Conservation (phyloP, 2,888 invertebrate species). For the Lomographa bimaculata region DNA sequence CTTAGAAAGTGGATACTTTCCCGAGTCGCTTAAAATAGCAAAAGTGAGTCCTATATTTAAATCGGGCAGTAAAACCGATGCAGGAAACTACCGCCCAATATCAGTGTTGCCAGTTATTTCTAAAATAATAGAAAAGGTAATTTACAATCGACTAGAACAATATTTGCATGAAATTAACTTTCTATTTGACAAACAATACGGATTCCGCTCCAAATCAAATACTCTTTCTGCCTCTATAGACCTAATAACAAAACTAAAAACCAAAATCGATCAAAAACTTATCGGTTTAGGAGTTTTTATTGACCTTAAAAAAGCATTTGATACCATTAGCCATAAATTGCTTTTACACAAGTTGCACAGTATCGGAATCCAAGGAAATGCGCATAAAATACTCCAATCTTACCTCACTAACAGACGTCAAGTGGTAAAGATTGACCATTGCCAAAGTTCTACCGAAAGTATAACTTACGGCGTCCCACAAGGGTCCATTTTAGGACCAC, state of each 20-base stretch:
- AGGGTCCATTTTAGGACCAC: no score
- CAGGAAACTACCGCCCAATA: no score
- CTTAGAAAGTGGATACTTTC: not conserved
- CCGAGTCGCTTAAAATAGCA: not conserved
- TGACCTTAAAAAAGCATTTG: no score
- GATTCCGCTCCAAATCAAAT: no score
- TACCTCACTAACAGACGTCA: no score
- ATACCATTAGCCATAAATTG: no score
- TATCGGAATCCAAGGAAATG: not conserved
- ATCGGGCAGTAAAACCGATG: not conserved
- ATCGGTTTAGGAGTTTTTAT: constrained; percentile 1
- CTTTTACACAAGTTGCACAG: not conserved
- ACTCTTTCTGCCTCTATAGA: no score
- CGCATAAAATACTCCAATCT: not conserved
- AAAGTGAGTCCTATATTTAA: not conserved
- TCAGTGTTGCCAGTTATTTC: not conserved
- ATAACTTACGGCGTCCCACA: no score
- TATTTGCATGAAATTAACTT: not conserved
- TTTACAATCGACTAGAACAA: not conserved
- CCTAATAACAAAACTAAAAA: not conserved
- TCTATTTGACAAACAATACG: not conserved
- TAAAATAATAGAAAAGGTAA: not conserved
- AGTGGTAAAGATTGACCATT: no score
- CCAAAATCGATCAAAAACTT: not conserved
- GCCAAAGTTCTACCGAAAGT: not conserved